Base-by-base conservation (phyloP, 1,140 invertebrate genomes). In the Bombus terrestris region DNA sequence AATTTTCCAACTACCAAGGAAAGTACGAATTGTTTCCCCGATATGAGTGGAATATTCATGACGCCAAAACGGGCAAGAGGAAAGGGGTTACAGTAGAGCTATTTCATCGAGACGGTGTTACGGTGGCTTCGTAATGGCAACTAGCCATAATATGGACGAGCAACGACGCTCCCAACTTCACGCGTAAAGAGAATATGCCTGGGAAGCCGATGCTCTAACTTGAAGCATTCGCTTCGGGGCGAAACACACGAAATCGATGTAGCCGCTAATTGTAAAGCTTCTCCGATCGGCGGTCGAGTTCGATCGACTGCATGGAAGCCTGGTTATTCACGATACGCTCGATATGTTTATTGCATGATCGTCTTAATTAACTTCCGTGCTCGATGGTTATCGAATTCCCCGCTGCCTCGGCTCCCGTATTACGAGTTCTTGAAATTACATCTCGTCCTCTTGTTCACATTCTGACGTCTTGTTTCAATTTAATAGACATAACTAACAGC, bases 331-430 rank as follows among this genome's bases (percentile, higher is more conserved):
- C 69, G 35, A 81, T 84, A 71, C 75, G 43, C 82, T 41, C n/a
- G 66, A 75, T 84, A 78, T 78, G 64, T 84, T 78, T 84, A 84
- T 84, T 76, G 47, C 62, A 69, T 76, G 75, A 79, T 71, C 74
- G 75, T 59, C 66, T 84, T 84, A 78, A 78, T 84, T 78, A 75
- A 78, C 82, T 59, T 43, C 25, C 41, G n/a, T 37, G 47, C 62
- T 6, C n/a, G 64, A 83, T 69, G 62, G 43, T 83, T 78, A 78
- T 35, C 47, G 47, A 37, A 32, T 35, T 68, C 10, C 9, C 18
- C 28, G 41, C 1, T 25, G 15, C 59, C 1, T 35, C 64, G 10
- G 4, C 41, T 28, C 22, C 18, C 9, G 37, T 25, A 22, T 43
- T 76, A n/a, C 72, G 37, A 47, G 39, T 64, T 74, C 80, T n/a